These are phyloP conservation scores for Thysanoteuthis rhombus DNA, from an alignment of 2,888 invertebrate genomes.

Conservation along the genomic window DNA sequence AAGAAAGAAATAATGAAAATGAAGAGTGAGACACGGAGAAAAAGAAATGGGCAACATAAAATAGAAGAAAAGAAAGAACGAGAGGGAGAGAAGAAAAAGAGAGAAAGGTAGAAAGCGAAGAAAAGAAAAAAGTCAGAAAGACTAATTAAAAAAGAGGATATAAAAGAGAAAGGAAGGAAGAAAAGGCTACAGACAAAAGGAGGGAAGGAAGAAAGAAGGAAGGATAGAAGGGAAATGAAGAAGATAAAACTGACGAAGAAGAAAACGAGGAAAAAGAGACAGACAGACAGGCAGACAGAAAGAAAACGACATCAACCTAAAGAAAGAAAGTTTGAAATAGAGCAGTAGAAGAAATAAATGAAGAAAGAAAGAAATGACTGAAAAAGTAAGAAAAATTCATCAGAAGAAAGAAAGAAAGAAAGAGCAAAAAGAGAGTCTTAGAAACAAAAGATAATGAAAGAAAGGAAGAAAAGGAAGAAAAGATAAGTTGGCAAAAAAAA, in stretches of 20 bases:
- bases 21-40: neutral
- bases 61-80: neutral
- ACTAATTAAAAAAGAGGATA: neutral
- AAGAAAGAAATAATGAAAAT: neutral
- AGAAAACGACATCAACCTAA: neutral
- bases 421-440: neutral
- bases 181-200: neutral
- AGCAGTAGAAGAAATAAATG: neutral
- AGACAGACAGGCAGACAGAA: neutral
- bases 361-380: neutral
- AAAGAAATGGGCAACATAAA: neutral
- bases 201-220: neutral
- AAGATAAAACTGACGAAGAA: neutral
- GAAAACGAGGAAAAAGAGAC: neutral
- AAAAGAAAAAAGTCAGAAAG: neutral
- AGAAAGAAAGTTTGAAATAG: neutral
- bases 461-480: too few species aligned
- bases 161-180: neutral
- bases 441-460: too few species aligned
- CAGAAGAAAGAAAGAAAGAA: neutral
- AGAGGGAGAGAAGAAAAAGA: accelerated
- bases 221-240: neutral
- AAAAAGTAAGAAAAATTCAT: neutral
- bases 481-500: neutral
- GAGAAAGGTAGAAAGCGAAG: neutral